Evolutionary conservation across 2,797 vertebrate species (phyloP).

Genomic region (Lemur catta): DNA sequence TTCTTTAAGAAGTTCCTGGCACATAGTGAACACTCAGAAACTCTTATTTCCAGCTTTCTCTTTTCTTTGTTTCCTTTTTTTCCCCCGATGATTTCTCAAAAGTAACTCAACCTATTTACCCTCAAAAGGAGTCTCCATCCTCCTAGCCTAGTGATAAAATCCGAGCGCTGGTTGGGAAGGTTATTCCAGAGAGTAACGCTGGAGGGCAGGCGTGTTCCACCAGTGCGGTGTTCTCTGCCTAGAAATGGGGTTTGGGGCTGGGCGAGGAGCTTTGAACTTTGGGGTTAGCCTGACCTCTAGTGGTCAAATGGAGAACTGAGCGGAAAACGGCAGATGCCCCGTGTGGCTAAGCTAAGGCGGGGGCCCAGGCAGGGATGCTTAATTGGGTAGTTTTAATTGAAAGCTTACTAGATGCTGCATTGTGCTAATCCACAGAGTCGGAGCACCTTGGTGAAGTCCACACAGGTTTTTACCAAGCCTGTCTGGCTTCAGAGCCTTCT

Average conservation of each 20-base stretch:
- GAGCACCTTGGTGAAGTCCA: neutral
- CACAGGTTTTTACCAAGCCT: neutral
- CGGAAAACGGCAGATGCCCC: neutral
- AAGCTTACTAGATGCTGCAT: neutral
- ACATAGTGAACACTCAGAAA: neutral
- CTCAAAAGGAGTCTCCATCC: neutral
- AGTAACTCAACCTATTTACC: neutral
- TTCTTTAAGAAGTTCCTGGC: neutral
- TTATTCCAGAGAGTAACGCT: neutral
- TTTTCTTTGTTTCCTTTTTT: neutral
- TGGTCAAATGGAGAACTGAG: constrained; percentile 58
- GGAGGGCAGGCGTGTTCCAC: rapidly evolving
- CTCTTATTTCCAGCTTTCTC: neutral
- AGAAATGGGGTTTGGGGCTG: neutral
- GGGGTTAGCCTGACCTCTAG: constrained; percentile 79
- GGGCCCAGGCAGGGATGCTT: neutral
- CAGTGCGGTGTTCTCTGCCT: too few relatives aligned
- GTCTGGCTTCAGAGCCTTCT: neutral
- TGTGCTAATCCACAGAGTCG: neutral
- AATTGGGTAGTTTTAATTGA: neutral
- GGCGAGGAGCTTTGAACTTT: neutral
- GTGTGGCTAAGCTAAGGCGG: rapidly evolving
- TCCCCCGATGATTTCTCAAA: neutral
- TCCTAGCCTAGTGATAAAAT: neutral
- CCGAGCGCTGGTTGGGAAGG: neutral